Conservation (phyloP, 2,113 vertebrate genomes). For the Campylomormyrus numenius region DNA sequence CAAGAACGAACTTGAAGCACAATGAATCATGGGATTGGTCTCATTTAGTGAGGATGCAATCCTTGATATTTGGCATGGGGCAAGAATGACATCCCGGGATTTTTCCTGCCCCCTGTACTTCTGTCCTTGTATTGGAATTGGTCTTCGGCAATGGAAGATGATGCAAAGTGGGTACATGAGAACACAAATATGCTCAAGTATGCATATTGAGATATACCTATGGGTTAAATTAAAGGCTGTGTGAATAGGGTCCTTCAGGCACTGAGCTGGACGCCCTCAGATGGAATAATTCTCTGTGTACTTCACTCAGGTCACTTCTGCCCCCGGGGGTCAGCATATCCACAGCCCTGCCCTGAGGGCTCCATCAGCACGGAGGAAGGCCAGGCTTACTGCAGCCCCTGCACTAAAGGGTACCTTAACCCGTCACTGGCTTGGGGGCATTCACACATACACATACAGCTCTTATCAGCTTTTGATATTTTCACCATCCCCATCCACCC, state of each 20-base stretch:
- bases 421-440: not conserved
- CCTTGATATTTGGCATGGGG: not conserved
- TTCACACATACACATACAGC: not conserved
- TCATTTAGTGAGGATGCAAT: not conserved
- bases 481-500: not conserved
- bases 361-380: constrained; percentile 61
- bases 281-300: not conserved
- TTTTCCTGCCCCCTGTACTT: too few relatives aligned
- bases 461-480: not conserved
- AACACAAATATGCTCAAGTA: not conserved
- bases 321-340: constrained; percentile 61
- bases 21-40: not conserved
- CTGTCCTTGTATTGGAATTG: not conserved
- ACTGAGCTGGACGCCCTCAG: not conserved
- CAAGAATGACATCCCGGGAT: too few relatives aligned
- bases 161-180: not conserved
- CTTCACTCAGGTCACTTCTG: constrained; percentile 74
- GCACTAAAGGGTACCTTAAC: constrained; percentile 69
- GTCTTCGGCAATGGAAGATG: not conserved
- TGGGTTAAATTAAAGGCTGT: not conserved
- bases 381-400: constrained; percentile 64
- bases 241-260: not conserved
- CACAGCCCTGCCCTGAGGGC: constrained; percentile 69
- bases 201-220: not conserved
- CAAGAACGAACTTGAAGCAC: not conserved